phyloP scores from a whole-genome alignment of 2,797 vertebrate species.

The Trachops cirrhosus region DNA sequence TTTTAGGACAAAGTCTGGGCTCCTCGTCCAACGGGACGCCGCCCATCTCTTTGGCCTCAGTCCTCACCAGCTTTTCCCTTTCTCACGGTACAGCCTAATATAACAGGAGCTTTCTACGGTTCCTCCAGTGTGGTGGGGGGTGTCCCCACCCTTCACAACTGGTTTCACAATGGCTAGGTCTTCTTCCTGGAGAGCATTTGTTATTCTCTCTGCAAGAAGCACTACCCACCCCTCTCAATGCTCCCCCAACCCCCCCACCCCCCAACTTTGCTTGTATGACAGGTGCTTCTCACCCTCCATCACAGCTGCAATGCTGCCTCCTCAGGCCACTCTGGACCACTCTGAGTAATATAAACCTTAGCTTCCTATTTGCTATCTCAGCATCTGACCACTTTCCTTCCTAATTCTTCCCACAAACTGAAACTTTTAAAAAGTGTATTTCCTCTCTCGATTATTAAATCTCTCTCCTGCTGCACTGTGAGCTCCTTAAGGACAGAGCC shows the following conservation, averaged over 20 bases:
- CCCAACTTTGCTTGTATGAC: neutral
- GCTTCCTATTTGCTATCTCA: neutral
- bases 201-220: neutral
- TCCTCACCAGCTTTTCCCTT: neutral
- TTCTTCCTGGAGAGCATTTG: neutral
- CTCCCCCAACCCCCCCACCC: too few species aligned
- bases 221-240: neutral
- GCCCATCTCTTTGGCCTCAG: neutral
- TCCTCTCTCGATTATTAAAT: neutral
- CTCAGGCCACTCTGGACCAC: neutral
- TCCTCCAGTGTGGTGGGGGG: neutral
- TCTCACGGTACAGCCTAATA: neutral
- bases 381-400: neutral
- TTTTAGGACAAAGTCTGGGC: neutral
- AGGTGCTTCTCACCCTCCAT: neutral
- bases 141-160: neutral
- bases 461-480: neutral
- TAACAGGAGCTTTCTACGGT: neutral
- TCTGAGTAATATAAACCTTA: neutral
- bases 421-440: neutral
- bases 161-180: neutral
- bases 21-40: rapidly evolving
- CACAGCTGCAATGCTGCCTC: neutral
- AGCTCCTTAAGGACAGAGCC: neutral
- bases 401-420: neutral